Evolutionary conservation across 2,888 invertebrate genomes (phyloP).

Genomic region (Stenurella melanura): DNA sequence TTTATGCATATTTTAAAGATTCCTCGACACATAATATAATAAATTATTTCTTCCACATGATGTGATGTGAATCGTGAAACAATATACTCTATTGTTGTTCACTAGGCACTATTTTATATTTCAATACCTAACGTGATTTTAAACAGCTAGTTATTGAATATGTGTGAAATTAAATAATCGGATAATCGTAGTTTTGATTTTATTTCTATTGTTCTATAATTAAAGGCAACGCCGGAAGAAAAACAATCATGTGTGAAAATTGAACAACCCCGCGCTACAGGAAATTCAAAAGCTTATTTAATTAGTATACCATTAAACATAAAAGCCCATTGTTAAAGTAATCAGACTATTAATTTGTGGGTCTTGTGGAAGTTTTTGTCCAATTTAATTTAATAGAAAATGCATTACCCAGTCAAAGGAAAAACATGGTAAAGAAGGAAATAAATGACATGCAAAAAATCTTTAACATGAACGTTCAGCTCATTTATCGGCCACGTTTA

Average conservation of each 20-base stretch:
- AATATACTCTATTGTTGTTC: no score
- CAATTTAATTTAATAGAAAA: conserved; percentile 40
- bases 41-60: no score
- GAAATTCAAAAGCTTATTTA: conserved; percentile 38
- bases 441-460: conserved; percentile 45
- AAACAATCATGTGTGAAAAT: conserved; percentile 39
- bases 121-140: not conserved
- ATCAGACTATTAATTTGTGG: conserved; percentile 46
- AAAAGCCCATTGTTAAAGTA: conserved; percentile 44
- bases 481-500: conserved; percentile 41
- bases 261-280: conserved; percentile 26
- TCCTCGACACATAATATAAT: no score
- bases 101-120: no score
- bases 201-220: conserved; percentile 14
- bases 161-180: conserved; percentile 1
- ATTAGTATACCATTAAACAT: conserved; percentile 41
- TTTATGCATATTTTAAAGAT: no score
- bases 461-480: conserved; percentile 35
- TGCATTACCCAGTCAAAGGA: conserved; percentile 39
- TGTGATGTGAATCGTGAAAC: no score
- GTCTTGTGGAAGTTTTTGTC: conserved; percentile 43
- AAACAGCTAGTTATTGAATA: not conserved
- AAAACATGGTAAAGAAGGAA: conserved; percentile 39
- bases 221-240: conserved; percentile 3
- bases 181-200: not conserved